phyloP scores from a whole-genome alignment of 2,113 vertebrate genomes.

The Microtus ochrogaster region DNA sequence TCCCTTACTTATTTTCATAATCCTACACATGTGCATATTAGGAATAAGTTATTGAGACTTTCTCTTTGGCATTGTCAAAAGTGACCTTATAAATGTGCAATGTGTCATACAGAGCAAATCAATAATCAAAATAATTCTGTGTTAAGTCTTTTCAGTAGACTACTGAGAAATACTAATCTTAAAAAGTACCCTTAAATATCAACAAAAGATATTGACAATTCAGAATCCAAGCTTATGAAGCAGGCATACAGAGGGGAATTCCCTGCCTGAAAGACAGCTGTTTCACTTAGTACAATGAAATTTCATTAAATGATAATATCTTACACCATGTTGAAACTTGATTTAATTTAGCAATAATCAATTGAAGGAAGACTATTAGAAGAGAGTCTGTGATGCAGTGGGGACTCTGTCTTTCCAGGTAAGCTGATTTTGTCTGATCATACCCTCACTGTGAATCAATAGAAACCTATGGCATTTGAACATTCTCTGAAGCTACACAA shows the following conservation, averaged over 20 bases:
- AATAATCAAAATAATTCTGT: not conserved
- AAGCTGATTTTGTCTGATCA: not conserved
- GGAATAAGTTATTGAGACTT: conserved; percentile 23
- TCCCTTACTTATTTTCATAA: not conserved
- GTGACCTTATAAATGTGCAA: not conserved
- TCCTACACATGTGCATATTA: not conserved
- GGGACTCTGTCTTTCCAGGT: not conserved
- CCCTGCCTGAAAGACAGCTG: not conserved
- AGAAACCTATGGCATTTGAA: conserved; percentile 42
- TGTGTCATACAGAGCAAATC: not conserved
- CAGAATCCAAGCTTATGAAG: not conserved
- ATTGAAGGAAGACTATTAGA: not conserved
- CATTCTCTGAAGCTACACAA: conserved; percentile 31
- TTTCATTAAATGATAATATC: not conserved
- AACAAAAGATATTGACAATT: not conserved
- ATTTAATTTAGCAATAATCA: not conserved
- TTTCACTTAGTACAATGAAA: not conserved
- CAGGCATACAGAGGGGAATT: not conserved
- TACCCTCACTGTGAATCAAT: not conserved
- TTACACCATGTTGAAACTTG: not conserved
- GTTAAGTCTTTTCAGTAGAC: not conserved
- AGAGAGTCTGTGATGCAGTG: not conserved
- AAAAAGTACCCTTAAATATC: not conserved
- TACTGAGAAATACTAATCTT: not conserved
- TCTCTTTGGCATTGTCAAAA: not conserved